Conservation (phyloP, 2,888 invertebrate species). For the Melikaiella ostensackeni region DNA sequence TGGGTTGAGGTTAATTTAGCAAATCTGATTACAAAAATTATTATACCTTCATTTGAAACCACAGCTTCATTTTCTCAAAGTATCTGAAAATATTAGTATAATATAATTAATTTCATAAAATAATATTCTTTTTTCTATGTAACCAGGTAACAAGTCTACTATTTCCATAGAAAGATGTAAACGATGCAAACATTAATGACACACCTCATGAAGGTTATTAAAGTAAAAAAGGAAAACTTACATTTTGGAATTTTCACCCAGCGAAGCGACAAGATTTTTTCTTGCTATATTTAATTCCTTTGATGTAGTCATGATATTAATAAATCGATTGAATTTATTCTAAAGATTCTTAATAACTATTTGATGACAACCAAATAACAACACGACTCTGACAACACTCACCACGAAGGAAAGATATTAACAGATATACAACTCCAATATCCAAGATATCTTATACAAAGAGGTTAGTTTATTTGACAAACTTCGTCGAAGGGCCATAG, state of each 20-base stretch:
- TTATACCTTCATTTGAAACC: slow-evolving; percentile 81
- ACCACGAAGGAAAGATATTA: no score
- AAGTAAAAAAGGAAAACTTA: slow-evolving; percentile 65
- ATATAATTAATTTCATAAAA: background rate
- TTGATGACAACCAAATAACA: no score
- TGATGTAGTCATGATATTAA: slow-evolving; percentile 66
- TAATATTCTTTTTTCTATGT: background rate
- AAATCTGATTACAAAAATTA: background rate
- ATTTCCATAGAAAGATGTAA: background rate
- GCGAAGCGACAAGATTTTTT: slow-evolving; percentile 81
- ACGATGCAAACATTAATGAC: background rate
- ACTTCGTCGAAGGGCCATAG: no score
- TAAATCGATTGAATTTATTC: background rate
- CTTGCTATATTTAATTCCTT: slow-evolving; percentile 80
- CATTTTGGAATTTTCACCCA: slow-evolving; percentile 84
- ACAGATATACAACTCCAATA: no score
- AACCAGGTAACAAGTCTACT: background rate
- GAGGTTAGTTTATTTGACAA: no score
- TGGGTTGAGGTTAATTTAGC: background rate
- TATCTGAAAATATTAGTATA: slow-evolving; percentile 77
- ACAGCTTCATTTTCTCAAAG: slow-evolving; percentile 85
- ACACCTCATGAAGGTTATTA: background rate
- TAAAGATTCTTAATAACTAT: background rate
- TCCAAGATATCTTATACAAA: no score
- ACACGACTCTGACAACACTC: no score